A percentile compares a stretch with the other conserved stretches of the same genome.
Evolutionary conservation across 2,113 vertebrate species (phyloP).

Genomic region (Willisornis vidua): DNA sequence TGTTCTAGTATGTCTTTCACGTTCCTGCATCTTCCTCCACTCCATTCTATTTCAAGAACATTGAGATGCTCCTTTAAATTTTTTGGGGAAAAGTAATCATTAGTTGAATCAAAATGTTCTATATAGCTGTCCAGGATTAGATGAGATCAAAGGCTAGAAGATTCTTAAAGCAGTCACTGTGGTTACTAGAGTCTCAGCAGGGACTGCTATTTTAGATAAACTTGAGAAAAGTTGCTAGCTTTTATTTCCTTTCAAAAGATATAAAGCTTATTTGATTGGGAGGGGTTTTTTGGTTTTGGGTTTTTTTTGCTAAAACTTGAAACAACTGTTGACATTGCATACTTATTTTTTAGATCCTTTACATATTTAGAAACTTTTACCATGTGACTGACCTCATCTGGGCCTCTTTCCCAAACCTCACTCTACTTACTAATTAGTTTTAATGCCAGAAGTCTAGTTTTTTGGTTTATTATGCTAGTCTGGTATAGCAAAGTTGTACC

Average conservation of each 20-base stretch:
- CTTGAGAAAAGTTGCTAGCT: background rate
- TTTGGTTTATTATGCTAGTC: background rate
- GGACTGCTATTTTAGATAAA: background rate
- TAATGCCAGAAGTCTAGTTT: background rate
- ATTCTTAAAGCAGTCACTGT: background rate
- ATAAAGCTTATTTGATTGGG: background rate
- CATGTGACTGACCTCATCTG: background rate
- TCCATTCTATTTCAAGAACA: background rate
- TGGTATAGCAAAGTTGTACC: background rate
- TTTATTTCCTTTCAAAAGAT: background rate
- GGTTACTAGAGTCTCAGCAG: background rate
- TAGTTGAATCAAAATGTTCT: background rate
- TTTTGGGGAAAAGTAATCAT: background rate
- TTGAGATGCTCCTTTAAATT: background rate
- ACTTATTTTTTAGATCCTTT: background rate
- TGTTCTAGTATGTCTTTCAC: background rate
- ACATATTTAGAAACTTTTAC: background rate
- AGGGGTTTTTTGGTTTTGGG: fast-evolving
- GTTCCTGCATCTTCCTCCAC: background rate
- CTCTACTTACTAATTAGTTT: background rate
- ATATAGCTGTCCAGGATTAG: background rate
- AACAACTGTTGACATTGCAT: background rate
- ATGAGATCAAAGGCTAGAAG: background rate
- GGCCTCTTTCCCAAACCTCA: background rate
- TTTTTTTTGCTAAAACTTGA: background rate